Evolutionary conservation across 2,113 vertebrate genomes (phyloP).

Genomic region (Pyxicephalus adspersus): DNA sequence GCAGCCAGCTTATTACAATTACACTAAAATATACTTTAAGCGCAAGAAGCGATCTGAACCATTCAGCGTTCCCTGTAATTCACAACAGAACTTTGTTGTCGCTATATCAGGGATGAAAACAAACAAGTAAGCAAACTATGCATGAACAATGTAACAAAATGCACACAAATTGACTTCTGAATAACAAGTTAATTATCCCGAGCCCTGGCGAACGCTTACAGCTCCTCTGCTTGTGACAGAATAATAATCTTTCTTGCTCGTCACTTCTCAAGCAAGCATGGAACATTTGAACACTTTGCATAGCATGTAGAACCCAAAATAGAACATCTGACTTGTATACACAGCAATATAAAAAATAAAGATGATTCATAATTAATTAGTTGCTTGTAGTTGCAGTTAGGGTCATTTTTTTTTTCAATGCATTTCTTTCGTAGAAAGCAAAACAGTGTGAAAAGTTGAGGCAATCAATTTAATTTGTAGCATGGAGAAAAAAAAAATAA

Average conservation of each 20-base stretch:
- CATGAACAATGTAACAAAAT: too few species aligned
- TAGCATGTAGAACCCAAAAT: not conserved
- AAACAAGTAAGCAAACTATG: too few species aligned
- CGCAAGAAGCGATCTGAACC: too few species aligned
- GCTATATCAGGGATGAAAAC: too few species aligned
- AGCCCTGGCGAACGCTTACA: too few species aligned
- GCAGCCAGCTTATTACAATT: too few species aligned
- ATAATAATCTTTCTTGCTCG: too few species aligned
- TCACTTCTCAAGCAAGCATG: not conserved
- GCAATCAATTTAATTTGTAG: slow-evolving; percentile 5
- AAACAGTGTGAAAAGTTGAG: slow-evolving; percentile 11
- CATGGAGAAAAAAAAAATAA: not conserved
- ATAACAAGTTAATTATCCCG: not conserved
- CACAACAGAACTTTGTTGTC: too few species aligned
- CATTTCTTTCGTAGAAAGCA: slow-evolving; percentile 25
- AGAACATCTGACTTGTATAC: slow-evolving; percentile 21
- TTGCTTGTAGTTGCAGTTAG: not conserved
- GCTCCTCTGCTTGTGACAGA: too few species aligned
- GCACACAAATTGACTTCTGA: too few species aligned
- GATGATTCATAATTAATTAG: slow-evolving; percentile 43
- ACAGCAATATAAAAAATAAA: slow-evolving; percentile 19
- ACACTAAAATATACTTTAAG: too few species aligned
- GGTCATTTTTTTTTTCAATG: slow-evolving; percentile 15
- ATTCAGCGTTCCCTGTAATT: too few species aligned
- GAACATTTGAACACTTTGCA: slow-evolving; percentile 27